These are phyloP conservation scores for Myotis lucifugus DNA, from an alignment of 2,113 vertebrate genomes.

Conservation along the genomic window DNA sequence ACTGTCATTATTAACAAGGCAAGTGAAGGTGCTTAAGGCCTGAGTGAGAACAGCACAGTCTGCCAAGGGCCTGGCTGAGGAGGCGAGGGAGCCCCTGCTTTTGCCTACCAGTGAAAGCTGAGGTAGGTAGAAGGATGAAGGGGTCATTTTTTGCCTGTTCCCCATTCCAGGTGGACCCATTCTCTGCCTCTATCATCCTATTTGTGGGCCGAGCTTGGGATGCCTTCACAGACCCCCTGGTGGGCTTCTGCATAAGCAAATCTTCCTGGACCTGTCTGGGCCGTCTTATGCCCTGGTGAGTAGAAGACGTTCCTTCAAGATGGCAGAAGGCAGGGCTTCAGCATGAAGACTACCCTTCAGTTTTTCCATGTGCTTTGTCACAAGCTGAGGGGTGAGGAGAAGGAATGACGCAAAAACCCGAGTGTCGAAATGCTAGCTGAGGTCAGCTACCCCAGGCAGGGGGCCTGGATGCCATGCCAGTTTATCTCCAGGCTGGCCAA, in stretches of 20 bases:
- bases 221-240: slow-evolving; percentile 93
- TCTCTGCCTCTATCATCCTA: slow-evolving; percentile 94
- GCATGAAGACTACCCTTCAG: not conserved
- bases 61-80: not conserved
- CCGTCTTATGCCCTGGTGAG: slow-evolving; percentile 96
- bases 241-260: slow-evolving; percentile 95
- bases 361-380: slow-evolving; percentile 8
- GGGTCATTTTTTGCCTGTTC: not conserved
- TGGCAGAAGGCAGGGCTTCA: not conserved
- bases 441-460: not conserved
- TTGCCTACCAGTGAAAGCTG: not conserved
- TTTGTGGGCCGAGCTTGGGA: slow-evolving; percentile 96
- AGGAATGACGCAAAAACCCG: not conserved
- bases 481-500: not conserved
- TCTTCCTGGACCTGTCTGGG: slow-evolving; percentile 91
- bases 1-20: not conserved
- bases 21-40: not conserved
- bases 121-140: not conserved
- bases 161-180: slow-evolving; percentile 88
- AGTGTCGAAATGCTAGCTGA: not conserved
- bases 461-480: not conserved
- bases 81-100: not conserved
- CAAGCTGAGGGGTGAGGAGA: not conserved
- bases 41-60: not conserved
- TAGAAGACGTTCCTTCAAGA: slow-evolving; percentile 52